Base-by-base conservation (phyloP, 2,888 invertebrate species). In the Drosophila kambysellisi region DNA sequence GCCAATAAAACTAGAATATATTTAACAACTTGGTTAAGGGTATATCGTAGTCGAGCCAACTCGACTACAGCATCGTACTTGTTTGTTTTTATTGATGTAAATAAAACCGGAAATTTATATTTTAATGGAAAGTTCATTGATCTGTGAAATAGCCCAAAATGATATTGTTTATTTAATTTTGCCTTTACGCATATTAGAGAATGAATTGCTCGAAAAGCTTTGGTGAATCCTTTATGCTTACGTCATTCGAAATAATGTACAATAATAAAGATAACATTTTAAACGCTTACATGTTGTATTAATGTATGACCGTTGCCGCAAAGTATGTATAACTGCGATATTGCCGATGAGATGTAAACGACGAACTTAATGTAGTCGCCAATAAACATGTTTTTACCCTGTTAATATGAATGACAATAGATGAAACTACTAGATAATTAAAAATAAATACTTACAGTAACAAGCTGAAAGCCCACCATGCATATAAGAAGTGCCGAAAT, bases 391-490 rank as follows among this genome's bases (percentile, higher is more conserved):
- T 92, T 83, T 37, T 86, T 85, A 56, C 89, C 88, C 87, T 90
- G 57, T 48, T 37, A 57, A 9, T 32, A 35, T 15, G n/a, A 3
- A 5, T 9, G n/a, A 7, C 12, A 59, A 5, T 51, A 25, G 29
- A 39, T 43, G 33, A 9, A 43, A 63, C 15, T 11, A 11, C 3
- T 2, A 50, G 2, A n/a, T 59, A 25, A 15, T 8, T 0, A 71
- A 61, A 29, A 12, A 48, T 4, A 48, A 30, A 20, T 41, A 78
- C 81, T 60, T 71, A 92, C 92, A 29, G 93, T 92, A 1, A 92
- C 91, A 56, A 93, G 85, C 64, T 93, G 93, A 88, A 93, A 93
- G 25, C 93, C 93, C 25, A 93, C 92, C 91, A 93, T 92, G 61
- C 93, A 93, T 65, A 93, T 93, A 11, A 93, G 77, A 41, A 93